Base-by-base conservation (phyloP, 2,797 vertebrate genomes). In the Mionectes olivaceus region DNA sequence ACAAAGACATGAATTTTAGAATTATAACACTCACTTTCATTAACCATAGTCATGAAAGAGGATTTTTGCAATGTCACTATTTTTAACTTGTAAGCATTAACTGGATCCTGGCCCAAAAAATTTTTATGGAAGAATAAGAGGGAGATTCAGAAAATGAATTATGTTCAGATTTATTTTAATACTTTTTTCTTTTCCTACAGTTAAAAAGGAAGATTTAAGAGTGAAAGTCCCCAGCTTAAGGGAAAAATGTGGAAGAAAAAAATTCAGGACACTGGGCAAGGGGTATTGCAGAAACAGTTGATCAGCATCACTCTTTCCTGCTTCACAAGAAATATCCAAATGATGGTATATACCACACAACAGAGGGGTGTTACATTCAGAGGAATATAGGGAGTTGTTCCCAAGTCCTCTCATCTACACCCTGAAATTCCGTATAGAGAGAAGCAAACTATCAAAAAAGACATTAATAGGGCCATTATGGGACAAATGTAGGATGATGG, bases 151-250 rank as follows among this genome's bases (percentile, higher is more conserved):
- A 41, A 57, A 19, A 13, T n/a, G 3, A 74, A 55, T 80, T 71
- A 90, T 74, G 77, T 85, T 89, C 60, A 50, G 60, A 87, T 87
- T 77, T 82, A 30, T 41, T 50, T 96, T 49, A 44, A 39, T 50
- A 65, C 80, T 60, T 73, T 69, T 47, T 82, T 92, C 35, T 93
- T 86, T 77, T 90, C 70, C 85, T 91, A 83, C 53, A 94, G 76
- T 47, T 91, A 85, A 94, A 96, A 95, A 93, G 85, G 13, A 95
- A 95, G 76, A 91, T 93, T 83, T 94, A 90, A 97, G 70, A 56
- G 65, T 91, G 89, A 96, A 90, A 57, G 28, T 28, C 19, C 21
- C 44, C 39, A 95, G 82, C 76, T 94, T 89, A 89, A 79, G 83
- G 90, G 89, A 94, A 95, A 94, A 96, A 82, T 33, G 55, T 75